Percentiles rank a stretch among this genome's conserved stretches.
phyloP scores from a whole-genome alignment of 2,797 vertebrate species.

The Syngnathus rostellatus region DNA sequence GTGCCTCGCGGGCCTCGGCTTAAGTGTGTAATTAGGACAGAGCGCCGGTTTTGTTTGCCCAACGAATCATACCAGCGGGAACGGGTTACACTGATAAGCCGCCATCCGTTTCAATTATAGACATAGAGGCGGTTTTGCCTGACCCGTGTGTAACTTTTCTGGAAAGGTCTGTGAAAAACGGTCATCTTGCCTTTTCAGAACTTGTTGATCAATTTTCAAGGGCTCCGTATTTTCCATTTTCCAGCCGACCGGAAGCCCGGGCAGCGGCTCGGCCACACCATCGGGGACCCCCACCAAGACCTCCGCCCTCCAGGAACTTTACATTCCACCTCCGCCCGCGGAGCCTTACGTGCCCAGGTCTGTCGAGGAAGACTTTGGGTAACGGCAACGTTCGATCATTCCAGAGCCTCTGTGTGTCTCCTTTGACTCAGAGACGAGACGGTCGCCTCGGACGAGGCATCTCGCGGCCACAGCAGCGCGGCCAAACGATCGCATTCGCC shows the following conservation, averaged over 20 bases:
- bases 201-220: background rate
- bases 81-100: slow-evolving; percentile 15
- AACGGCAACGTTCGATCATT: background rate
- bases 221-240: background rate
- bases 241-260: slow-evolving; percentile 92
- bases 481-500: slow-evolving; percentile 93
- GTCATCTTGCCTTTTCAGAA: background rate
- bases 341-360: slow-evolving; percentile 95
- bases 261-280: slow-evolving; percentile 90
- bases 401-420: too few species aligned
- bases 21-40: slow-evolving; percentile 56
- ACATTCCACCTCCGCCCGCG: slow-evolving; percentile 89
- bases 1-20: slow-evolving; percentile 34
- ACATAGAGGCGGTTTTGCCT: background rate
- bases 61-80: slow-evolving; percentile 22
- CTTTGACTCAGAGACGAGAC: slow-evolving; percentile 82
- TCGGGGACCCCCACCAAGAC: slow-evolving; percentile 92
- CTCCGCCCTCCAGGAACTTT: slow-evolving; percentile 93
- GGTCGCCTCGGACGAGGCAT: slow-evolving; percentile 81
- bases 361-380: too few species aligned
- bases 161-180: background rate
- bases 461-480: slow-evolving; percentile 76
- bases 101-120: slow-evolving; percentile 9
- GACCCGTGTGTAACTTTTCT: background rate
- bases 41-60: slow-evolving; percentile 35